Evolutionary conservation across 2,797 vertebrate genomes (phyloP).

Genomic region (Clarias fuscus): DNA sequence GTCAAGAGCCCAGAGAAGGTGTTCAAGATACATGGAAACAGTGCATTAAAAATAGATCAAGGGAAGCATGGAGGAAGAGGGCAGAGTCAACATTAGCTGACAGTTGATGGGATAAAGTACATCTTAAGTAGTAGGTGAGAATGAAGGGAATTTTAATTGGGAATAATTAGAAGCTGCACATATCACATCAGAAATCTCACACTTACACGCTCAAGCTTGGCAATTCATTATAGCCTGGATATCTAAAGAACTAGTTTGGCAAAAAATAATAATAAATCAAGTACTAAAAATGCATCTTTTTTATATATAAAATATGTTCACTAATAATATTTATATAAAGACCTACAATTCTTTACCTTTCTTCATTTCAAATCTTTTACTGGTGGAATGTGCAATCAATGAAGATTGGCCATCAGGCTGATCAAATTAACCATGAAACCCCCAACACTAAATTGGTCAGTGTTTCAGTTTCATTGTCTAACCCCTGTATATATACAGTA

Average conservation of each 20-base stretch:
- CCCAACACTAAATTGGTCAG: too few species aligned
- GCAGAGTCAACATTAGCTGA: conserved; percentile 33
- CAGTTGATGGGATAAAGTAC: conserved; percentile 33
- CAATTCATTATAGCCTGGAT: neutral
- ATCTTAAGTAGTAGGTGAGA: conserved; percentile 33
- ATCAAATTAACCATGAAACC: too few species aligned
- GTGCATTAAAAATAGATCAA: conserved; percentile 58
- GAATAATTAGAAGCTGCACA: conserved; percentile 42
- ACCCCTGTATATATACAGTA: too few species aligned
- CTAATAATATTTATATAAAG: neutral
- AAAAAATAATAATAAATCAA: neutral
- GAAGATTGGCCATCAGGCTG: too few species aligned
- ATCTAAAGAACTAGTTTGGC: neutral
- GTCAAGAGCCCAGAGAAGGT: conserved; percentile 33
- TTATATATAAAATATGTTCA: too few species aligned
- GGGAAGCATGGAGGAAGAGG: conserved; percentile 40
- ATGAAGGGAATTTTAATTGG: conserved; percentile 47
- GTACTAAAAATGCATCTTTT: neutral
- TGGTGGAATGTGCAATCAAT: too few species aligned
- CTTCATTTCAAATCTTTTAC: neutral
- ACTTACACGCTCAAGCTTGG: neutral
- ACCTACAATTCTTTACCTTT: neutral
- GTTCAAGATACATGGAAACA: conserved; percentile 40
- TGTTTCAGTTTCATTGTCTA: too few species aligned
- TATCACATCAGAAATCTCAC: neutral